Conservation (phyloP, 1,140 invertebrate genomes). For the Campoletis sonorensis region DNA sequence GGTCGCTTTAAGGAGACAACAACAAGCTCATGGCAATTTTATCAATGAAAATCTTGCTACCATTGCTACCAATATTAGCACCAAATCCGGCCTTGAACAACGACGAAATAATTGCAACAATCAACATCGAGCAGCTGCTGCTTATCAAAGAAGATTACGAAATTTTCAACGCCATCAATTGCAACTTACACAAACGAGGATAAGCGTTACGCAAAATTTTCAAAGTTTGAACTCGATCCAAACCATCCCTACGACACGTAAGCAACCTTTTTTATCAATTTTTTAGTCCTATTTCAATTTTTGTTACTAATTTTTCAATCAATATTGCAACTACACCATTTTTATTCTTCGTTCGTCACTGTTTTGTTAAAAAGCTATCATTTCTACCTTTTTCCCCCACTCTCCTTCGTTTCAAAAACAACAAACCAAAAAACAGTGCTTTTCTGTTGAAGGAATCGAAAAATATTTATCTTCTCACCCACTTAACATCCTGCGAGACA, state of each 20-base stretch:
- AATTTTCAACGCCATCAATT: slow-evolving; percentile 79
- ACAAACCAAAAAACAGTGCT: too few species aligned
- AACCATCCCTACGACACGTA: slow-evolving; percentile 56
- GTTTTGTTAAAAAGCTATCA: background rate
- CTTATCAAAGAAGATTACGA: slow-evolving; percentile 79
- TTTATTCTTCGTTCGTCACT: too few species aligned
- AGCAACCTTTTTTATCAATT: slow-evolving; percentile 32
- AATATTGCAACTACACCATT: too few species aligned
- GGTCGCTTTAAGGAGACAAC: slow-evolving; percentile 81
- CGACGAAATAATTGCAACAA: slow-evolving; percentile 46
- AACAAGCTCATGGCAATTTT: slow-evolving; percentile 77
- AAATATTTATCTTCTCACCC: background rate
- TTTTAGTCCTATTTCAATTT: too few species aligned
- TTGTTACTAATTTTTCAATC: too few species aligned
- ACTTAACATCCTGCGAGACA: slow-evolving; percentile 21
- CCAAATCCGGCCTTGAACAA: slow-evolving; percentile 39
- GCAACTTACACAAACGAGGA: slow-evolving; percentile 69
- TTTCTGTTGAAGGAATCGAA: background rate
- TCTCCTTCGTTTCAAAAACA: too few species aligned
- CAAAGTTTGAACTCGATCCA: slow-evolving; percentile 61
- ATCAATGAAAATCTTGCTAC: slow-evolving; percentile 11
- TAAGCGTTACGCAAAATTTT: slow-evolving; percentile 70
- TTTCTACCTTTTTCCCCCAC: background rate
- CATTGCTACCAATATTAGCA: slow-evolving; percentile 43
- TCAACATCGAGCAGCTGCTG: slow-evolving; percentile 76